phyloP scores from a whole-genome alignment of 2,888 invertebrate species.

The Panopea generosa region DNA sequence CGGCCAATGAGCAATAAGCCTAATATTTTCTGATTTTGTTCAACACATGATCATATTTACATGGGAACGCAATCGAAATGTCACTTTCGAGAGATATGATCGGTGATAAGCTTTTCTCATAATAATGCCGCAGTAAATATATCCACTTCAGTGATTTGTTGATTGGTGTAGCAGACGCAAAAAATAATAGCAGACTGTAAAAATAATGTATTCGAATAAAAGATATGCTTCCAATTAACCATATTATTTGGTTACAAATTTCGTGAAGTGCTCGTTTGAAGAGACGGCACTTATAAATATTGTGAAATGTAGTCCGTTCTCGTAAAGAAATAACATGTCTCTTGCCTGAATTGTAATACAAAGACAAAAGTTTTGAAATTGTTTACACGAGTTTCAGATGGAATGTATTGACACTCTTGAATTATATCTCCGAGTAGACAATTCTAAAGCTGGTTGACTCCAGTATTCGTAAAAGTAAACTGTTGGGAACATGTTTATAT shows the following conservation, averaged over 20 bases:
- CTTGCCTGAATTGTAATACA: too few relatives aligned
- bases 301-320: neutral
- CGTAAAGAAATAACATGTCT: too few relatives aligned
- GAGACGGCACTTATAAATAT: conserved; percentile 23
- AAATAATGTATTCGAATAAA: conserved; percentile 25
- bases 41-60: conserved; percentile 53
- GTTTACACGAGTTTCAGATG: too few relatives aligned
- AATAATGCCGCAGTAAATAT: conserved; percentile 55
- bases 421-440: too few relatives aligned
- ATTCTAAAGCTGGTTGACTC: too few relatives aligned
- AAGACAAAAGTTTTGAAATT: too few relatives aligned
- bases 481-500: too few relatives aligned
- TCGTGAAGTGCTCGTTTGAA: conserved; percentile 27
- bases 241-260: conserved; percentile 33
- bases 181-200: conserved; percentile 18
- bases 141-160: conserved; percentile 55
- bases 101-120: conserved; percentile 54
- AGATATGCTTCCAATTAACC: conserved; percentile 49
- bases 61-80: conserved; percentile 62
- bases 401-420: too few relatives aligned
- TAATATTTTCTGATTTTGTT: conserved; percentile 55
- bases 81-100: conserved; percentile 61
- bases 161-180: conserved; percentile 50
- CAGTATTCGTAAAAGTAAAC: too few relatives aligned
- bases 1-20: conserved; percentile 33